Evolutionary conservation across 1,140 invertebrate genomes (phyloP).

Genomic region (Pachypsylla venusta): DNA sequence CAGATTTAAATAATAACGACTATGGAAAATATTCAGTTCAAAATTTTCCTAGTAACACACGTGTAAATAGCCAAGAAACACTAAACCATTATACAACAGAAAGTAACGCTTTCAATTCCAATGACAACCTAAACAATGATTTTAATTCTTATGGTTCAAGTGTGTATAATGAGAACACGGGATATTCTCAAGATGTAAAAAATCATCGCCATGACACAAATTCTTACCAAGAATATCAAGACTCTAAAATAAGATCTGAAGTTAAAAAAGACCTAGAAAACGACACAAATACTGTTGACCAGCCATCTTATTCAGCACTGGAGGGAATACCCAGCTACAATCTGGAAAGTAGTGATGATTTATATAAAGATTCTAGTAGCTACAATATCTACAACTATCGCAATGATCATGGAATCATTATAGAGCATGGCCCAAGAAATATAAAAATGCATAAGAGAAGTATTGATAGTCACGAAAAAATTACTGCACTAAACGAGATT

Average conservation of each 20-base stretch:
- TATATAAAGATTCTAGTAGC: slow-evolving; percentile 13
- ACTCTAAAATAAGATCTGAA: slow-evolving; percentile 5
- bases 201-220: slow-evolving; percentile 11
- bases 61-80: not conserved
- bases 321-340: slow-evolving; percentile 17
- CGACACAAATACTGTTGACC: slow-evolving; percentile 6
- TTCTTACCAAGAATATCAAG: not conserved
- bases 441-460: slow-evolving; percentile 25
- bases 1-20: not conserved
- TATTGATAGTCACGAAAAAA: slow-evolving; percentile 12
- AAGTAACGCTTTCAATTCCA: not conserved
- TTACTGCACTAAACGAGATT: slow-evolving; percentile 16
- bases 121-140: slow-evolving; percentile 1
- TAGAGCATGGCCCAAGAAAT: slow-evolving; percentile 37
- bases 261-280: slow-evolving; percentile 1
- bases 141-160: slow-evolving; percentile 1
- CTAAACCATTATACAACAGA: not conserved
- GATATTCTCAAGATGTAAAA: slow-evolving; percentile 6
- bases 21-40: not conserved
- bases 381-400: slow-evolving; percentile 19
- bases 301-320: slow-evolving; percentile 18
- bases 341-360: not conserved
- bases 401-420: slow-evolving; percentile 27
- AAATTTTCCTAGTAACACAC: not conserved
- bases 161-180: slow-evolving; percentile 7